A percentile compares a stretch with the other conserved stretches of the same genome.
Conservation (phyloP, 1,140 invertebrate genomes). For the Zaprionus kolodkinae region DNA sequence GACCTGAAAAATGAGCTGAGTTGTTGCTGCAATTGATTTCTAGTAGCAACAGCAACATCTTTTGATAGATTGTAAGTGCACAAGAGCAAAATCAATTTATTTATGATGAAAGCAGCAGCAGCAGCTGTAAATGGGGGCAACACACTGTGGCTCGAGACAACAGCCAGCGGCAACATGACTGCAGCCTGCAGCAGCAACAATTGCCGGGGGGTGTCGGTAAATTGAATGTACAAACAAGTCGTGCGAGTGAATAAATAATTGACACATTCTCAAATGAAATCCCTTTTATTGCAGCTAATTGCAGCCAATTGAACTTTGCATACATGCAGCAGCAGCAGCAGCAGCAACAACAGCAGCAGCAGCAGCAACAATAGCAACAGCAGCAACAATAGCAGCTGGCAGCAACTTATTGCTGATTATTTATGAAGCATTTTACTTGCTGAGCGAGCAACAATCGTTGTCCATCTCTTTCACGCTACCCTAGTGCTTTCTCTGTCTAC, state of each 20-base stretch:
- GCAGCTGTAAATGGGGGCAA: slow-evolving; percentile 1
- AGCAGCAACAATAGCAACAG: background rate
- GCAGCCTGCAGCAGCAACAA: slow-evolving; percentile 7
- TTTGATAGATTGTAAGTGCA: slow-evolving; percentile 31
- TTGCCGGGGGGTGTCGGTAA: slow-evolving; percentile 3
- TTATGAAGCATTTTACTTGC: slow-evolving; percentile 41
- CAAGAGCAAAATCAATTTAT: slow-evolving; percentile 62
- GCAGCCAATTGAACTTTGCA: slow-evolving; percentile 57
- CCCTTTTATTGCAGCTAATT: slow-evolving; percentile 71
- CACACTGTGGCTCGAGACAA: background rate
- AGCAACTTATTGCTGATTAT: slow-evolving; percentile 55
- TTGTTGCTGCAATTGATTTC: slow-evolving; percentile 53
- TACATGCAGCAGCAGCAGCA: background rate
- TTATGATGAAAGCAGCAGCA: slow-evolving; percentile 24
- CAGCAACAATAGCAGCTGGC: slow-evolving; percentile 10
- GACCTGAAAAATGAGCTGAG: slow-evolving; percentile 54
- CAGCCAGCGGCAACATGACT: slow-evolving; percentile 1
- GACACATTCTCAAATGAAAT: slow-evolving; percentile 42
- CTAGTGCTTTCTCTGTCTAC: background rate
- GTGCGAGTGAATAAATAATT: slow-evolving; percentile 53
- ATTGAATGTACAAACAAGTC: slow-evolving; percentile 45
- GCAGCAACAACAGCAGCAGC: background rate
- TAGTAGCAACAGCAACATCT: slow-evolving; percentile 26
- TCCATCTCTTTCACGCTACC: background rate
- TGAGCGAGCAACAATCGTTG: slow-evolving; percentile 14